Conservation (phyloP, 2,113 vertebrate species). For the Scomber scombrus region DNA sequence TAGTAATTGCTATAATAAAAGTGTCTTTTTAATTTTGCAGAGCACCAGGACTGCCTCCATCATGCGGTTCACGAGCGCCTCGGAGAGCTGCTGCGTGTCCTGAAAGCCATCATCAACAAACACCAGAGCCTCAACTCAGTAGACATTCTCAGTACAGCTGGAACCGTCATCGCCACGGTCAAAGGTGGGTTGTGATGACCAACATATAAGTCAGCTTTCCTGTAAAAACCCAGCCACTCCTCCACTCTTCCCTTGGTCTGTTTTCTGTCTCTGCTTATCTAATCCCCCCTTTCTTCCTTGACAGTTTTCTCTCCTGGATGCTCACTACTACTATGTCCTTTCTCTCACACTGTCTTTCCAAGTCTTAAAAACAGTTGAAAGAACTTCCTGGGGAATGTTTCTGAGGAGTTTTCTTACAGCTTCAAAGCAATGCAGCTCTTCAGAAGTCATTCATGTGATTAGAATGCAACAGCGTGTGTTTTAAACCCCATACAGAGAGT, state of each 20-base stretch:
- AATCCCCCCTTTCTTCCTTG: constrained; percentile 33
- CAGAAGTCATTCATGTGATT: constrained; percentile 34
- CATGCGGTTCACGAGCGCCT: constrained; percentile 93
- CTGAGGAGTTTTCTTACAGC: constrained; percentile 14
- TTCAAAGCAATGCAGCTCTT: constrained; percentile 38
- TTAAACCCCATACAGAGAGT: constrained; percentile 40
- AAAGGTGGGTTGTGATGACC: constrained; percentile 89
- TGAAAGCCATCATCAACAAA: constrained; percentile 92
- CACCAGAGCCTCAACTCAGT: constrained; percentile 95
- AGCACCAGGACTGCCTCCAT: constrained; percentile 91
- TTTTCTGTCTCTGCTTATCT: constrained; percentile 74
- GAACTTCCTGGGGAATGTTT: constrained; percentile 35
- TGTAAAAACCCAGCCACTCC: constrained; percentile 59
- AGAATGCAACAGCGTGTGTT: constrained; percentile 53
- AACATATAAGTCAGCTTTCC: constrained; percentile 24
- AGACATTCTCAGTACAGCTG: constrained; percentile 94
- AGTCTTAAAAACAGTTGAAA: constrained; percentile 10
- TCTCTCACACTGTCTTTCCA: constrained; percentile 32
- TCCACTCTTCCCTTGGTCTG: constrained; percentile 60
- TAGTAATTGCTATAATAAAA: background rate
- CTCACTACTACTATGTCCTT: constrained; percentile 25
- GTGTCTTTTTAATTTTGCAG: constrained; percentile 71
- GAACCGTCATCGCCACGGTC: constrained; percentile 93
- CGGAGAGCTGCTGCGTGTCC: constrained; percentile 91
- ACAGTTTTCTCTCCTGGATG: constrained; percentile 45